Percentiles rank a stretch among this genome's conserved stretches.
Evolutionary conservation across 2,888 invertebrate species (phyloP).

Genomic region (Phortica okadai): DNA sequence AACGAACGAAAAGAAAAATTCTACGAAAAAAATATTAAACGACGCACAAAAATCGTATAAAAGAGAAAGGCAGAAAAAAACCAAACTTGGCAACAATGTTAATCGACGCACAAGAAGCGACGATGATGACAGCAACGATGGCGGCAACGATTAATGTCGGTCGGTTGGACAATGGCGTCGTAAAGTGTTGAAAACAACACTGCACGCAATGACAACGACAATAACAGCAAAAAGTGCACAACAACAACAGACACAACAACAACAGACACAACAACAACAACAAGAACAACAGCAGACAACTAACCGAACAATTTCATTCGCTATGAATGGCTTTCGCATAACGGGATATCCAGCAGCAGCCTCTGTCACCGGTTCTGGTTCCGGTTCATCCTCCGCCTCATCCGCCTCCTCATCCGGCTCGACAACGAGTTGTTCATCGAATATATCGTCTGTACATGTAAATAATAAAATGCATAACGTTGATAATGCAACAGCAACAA

Average conservation of each 20-base stretch:
- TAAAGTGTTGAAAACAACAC: background rate
- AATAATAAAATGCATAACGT: slow-evolving; percentile 35
- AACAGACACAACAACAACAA: slow-evolving; percentile 37
- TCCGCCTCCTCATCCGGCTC: slow-evolving; percentile 39
- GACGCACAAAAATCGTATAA: background rate
- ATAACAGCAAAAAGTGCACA: slow-evolving; percentile 54
- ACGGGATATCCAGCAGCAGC: slow-evolving; percentile 67
- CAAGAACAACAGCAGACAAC: slow-evolving; percentile 40
- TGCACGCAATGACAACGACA: slow-evolving; percentile 57
- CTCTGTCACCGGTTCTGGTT: slow-evolving; percentile 12
- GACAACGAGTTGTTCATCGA: background rate
- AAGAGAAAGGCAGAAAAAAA: slow-evolving; percentile 17
- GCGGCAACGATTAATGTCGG: slow-evolving; percentile 24
- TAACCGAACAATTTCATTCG: slow-evolving; percentile 33
- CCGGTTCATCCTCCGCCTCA: slow-evolving; percentile 4
- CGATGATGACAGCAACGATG: background rate
- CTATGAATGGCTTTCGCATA: slow-evolving; percentile 72
- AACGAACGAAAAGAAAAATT: slow-evolving; percentile 1
- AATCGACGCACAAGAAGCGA: background rate
- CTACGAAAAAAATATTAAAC: slow-evolving; percentile 14
- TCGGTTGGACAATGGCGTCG: slow-evolving; percentile 33
- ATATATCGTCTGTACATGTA: background rate
- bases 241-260: slow-evolving; percentile 38
- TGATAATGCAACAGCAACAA: slow-evolving; percentile 43
- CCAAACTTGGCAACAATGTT: slow-evolving; percentile 25